A percentile compares a stretch with the other conserved stretches of the same genome.
These are phyloP conservation scores for Aricia agestis DNA, from an alignment of 1,140 invertebrate species.

Conservation along the genomic window DNA sequence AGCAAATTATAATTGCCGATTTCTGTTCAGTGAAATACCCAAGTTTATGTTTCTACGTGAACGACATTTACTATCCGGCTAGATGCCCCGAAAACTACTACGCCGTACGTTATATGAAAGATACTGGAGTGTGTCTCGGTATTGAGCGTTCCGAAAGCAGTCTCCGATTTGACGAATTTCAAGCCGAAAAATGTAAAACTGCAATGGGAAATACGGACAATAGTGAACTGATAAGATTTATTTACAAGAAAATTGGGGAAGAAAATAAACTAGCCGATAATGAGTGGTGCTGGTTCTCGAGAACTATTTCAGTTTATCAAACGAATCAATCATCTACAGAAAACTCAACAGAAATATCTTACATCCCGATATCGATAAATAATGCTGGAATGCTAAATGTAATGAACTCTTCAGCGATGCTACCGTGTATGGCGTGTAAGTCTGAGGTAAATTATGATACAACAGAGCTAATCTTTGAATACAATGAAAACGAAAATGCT, in stretches of 20 bases:
- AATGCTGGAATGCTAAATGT: conserved; percentile 44
- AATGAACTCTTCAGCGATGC: conserved; percentile 27
- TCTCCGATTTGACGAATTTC: conserved; percentile 46
- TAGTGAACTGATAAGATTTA: conserved; percentile 42
- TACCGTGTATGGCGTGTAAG: conserved; percentile 58
- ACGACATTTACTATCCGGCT: conserved; percentile 46
- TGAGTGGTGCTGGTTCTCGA: conserved; percentile 57
- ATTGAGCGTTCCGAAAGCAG: conserved; percentile 43
- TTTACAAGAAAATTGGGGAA: conserved; percentile 54
- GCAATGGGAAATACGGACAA: conserved; percentile 43
- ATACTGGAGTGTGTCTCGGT: conserved; percentile 54
- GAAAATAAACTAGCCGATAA: conserved; percentile 36
- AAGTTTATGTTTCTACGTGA: conserved; percentile 56
- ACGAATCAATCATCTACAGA: neutral
- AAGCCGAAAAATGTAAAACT: conserved; percentile 39
- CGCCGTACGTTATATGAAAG: conserved; percentile 45
- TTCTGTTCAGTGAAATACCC: conserved; percentile 41
- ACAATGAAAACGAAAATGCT: conserved; percentile 37
- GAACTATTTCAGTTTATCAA: neutral
- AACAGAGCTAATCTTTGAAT: conserved; percentile 54
- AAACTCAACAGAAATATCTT: neutral
- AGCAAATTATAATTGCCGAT: conserved; percentile 40
- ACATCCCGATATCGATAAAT: conserved; percentile 40
- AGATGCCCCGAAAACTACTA: conserved; percentile 55
- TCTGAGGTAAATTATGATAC: conserved; percentile 43